phyloP scores from a whole-genome alignment of 2,113 vertebrate species.

The Pteropus alecto region DNA sequence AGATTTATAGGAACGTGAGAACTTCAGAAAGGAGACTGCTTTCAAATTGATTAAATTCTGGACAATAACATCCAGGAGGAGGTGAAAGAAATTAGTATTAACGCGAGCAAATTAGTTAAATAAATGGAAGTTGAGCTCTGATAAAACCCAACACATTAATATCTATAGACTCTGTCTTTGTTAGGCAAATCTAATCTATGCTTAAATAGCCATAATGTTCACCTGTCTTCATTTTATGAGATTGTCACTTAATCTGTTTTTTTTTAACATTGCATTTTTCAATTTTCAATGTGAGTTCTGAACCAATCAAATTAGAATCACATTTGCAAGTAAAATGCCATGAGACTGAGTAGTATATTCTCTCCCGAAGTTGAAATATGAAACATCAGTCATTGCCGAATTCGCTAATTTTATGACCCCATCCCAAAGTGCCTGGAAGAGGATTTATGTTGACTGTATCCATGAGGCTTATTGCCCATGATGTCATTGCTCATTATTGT shows the following conservation, averaged over 20 bases:
- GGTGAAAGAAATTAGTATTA: constrained; percentile 33
- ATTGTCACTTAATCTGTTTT: constrained; percentile 12
- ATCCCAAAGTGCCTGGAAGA: constrained; percentile 47
- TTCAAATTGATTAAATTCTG: constrained; percentile 63
- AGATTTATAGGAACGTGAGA: constrained; percentile 57
- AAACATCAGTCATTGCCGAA: constrained; percentile 40
- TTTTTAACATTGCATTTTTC: constrained; percentile 30
- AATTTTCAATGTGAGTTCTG: constrained; percentile 37
- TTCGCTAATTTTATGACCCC: constrained; percentile 65
- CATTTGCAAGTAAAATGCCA: constrained; percentile 68
- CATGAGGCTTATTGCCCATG: constrained; percentile 50
- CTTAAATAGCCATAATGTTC: background rate
- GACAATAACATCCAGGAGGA: background rate
- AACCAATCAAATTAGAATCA: constrained; percentile 65
- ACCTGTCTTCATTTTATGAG: constrained; percentile 25
- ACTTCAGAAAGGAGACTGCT: constrained; percentile 42
- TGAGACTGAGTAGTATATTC: constrained; percentile 20
- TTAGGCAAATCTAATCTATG: background rate
- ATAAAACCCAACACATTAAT: constrained; percentile 15
- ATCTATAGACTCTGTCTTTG: background rate
- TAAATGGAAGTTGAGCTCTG: background rate
- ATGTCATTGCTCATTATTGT: constrained; percentile 62
- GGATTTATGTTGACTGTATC: constrained; percentile 60
- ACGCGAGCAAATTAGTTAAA: constrained; percentile 41
- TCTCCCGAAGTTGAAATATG: constrained; percentile 42